Evolutionary conservation across 2,888 invertebrate genomes (phyloP).

Genomic region (Apoda limacodes): DNA sequence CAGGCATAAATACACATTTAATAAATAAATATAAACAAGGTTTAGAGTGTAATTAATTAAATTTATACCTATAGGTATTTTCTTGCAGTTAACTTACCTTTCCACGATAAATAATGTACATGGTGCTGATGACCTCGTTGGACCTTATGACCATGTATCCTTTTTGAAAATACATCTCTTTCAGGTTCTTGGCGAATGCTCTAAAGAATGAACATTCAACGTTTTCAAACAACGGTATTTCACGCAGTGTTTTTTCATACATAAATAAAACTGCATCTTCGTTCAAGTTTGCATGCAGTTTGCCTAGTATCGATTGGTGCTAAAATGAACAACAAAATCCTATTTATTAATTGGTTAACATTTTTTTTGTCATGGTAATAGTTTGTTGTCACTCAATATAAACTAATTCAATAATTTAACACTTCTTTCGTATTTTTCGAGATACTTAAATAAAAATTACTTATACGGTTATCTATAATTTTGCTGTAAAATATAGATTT

Average conservation of each 20-base stretch:
- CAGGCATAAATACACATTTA: not conserved
- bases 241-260: conserved; percentile 63
- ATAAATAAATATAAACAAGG: not conserved
- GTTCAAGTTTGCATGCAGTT: conserved; percentile 62
- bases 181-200: conserved; percentile 60
- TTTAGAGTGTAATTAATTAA: conserved; percentile 4
- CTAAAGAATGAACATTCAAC: conserved; percentile 65
- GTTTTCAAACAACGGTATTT: conserved; percentile 64
- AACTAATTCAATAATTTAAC: too few relatives aligned
- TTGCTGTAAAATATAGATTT: too few relatives aligned
- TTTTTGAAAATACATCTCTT: conserved; percentile 54
- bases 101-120: conserved; percentile 61
- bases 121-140: conserved; percentile 49
- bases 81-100: conserved; percentile 45
- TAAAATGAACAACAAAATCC: too few relatives aligned
- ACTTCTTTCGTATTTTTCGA: too few relatives aligned
- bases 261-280: conserved; percentile 65
- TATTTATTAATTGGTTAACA: too few relatives aligned
- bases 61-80: conserved; percentile 2
- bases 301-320: conserved; percentile 59
- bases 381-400: too few relatives aligned
- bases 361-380: too few relatives aligned
- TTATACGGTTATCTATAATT: too few relatives aligned
- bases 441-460: too few relatives aligned
- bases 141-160: conserved; percentile 54